A percentile compares a stretch with the other conserved stretches of the same genome.
Conservation (phyloP, 1,140 invertebrate species). For the Drosophila suzukii region DNA sequence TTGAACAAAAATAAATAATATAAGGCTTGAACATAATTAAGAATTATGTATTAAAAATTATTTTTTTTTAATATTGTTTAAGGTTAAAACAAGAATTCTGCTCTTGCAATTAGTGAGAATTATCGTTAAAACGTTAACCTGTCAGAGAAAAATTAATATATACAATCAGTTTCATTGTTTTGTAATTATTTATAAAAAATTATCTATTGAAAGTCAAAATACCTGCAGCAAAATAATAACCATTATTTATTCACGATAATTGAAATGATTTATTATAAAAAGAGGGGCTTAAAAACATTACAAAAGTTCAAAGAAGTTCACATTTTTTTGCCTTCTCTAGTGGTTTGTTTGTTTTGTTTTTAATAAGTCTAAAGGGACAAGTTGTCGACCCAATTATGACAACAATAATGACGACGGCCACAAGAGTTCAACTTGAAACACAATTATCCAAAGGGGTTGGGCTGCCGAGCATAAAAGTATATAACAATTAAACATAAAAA, state of each 20-base stretch:
- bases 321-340: neutral
- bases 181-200: neutral
- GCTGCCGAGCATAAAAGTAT: slow-evolving; percentile 4
- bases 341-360: slow-evolving; percentile 5
- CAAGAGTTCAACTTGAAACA: slow-evolving; percentile 21
- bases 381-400: slow-evolving; percentile 39
- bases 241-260: slow-evolving; percentile 3
- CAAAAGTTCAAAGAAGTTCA: slow-evolving; percentile 1
- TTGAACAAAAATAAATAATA: neutral
- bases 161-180: neutral
- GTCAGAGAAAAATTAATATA: neutral
- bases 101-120: neutral
- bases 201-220: neutral
- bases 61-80: neutral
- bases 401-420: slow-evolving; percentile 10
- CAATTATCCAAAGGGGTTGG: slow-evolving; percentile 19
- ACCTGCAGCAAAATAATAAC: neutral
- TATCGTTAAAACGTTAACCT: neutral
- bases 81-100: neutral
- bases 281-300: neutral
- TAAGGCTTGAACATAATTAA: too few relatives aligned
- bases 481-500: slow-evolving; percentile 20
- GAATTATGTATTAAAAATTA: too few relatives aligned
- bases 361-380: slow-evolving; percentile 12
- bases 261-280: neutral